phyloP scores from a whole-genome alignment of 1,140 invertebrate genomes.

The Aplysia californica region DNA sequence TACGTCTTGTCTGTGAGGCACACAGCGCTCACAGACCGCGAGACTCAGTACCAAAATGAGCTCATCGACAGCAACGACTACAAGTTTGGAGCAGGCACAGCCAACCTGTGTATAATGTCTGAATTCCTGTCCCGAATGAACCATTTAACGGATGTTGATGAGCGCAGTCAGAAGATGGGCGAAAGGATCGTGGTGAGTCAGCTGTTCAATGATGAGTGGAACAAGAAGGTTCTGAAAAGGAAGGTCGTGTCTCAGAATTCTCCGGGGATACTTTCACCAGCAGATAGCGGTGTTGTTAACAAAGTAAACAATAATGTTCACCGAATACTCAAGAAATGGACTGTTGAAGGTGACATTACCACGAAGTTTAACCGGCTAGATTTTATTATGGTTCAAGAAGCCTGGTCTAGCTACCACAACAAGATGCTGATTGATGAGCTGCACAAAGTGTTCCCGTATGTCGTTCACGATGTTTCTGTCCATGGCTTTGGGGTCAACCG shows the following conservation, averaged over 20 bases:
- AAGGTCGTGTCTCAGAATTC: no score
- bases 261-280: no score
- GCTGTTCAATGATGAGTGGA: constrained; percentile 22
- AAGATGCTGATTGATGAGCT: constrained; percentile 47
- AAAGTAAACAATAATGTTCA: no score
- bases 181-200: constrained; percentile 49
- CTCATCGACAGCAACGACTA: background rate
- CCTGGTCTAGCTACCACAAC: constrained; percentile 43
- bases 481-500: constrained; percentile 37
- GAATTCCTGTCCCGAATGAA: constrained; percentile 52
- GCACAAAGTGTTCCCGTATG: constrained; percentile 57
- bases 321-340: background rate
- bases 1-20: constrained; percentile 36
- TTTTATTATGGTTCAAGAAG: constrained; percentile 57
- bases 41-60: background rate
- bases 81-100: constrained; percentile 40
- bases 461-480: constrained; percentile 54
- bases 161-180: constrained; percentile 46
- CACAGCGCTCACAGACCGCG: constrained; percentile 7
- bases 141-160: constrained; percentile 43
- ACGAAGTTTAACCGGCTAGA: constrained; percentile 50
- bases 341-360: constrained; percentile 32
- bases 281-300: no score
- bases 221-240: constrained; percentile 17
- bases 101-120: constrained; percentile 52